Evolutionary conservation across 1,140 invertebrate species (phyloP).

Genomic region (Drosophila pandora): DNA sequence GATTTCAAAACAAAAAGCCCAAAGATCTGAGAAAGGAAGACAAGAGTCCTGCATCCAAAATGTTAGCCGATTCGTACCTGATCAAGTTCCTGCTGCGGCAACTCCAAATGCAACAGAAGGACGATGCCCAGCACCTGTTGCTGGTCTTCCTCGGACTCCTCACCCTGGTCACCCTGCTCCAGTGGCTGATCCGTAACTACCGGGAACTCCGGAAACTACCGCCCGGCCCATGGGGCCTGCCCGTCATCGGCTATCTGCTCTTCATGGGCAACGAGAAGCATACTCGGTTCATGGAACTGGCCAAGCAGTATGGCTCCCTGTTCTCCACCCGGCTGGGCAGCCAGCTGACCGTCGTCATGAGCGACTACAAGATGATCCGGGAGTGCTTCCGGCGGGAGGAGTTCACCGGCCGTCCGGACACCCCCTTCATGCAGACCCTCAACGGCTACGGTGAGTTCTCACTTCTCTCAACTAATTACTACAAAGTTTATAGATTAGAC

Average conservation of each 20-base stretch:
- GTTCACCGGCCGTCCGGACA: constrained; percentile 93
- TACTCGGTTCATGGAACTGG: constrained; percentile 90
- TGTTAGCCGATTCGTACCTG: constrained; percentile 77
- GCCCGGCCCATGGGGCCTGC: constrained; percentile 93
- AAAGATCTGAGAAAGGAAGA: neutral
- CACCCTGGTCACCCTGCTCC: constrained; percentile 83
- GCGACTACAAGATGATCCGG: constrained; percentile 92
- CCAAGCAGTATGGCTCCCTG: constrained; percentile 90
- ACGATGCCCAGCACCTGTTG: constrained; percentile 79
- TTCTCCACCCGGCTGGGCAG: constrained; percentile 90
- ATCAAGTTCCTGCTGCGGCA: constrained; percentile 77
- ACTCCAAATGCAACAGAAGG: constrained; percentile 62
- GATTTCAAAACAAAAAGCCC: neutral
- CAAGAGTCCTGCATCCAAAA: constrained; percentile 29
- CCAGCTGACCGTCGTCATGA: constrained; percentile 92
- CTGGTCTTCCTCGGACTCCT: constrained; percentile 86
- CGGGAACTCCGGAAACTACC: constrained; percentile 87
- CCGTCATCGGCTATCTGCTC: constrained; percentile 92
- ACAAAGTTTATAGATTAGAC: too few relatives aligned
- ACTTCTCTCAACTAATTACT: too few relatives aligned
- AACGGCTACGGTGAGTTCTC: constrained; percentile 92
- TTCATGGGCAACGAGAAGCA: constrained; percentile 91
- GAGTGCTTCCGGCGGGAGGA: constrained; percentile 93
- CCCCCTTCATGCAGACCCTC: constrained; percentile 92
- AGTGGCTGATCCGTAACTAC: constrained; percentile 84